These are phyloP conservation scores for Himalopsyche kuldschensis DNA, from an alignment of 2,888 invertebrate genomes.

Conservation along the genomic window DNA sequence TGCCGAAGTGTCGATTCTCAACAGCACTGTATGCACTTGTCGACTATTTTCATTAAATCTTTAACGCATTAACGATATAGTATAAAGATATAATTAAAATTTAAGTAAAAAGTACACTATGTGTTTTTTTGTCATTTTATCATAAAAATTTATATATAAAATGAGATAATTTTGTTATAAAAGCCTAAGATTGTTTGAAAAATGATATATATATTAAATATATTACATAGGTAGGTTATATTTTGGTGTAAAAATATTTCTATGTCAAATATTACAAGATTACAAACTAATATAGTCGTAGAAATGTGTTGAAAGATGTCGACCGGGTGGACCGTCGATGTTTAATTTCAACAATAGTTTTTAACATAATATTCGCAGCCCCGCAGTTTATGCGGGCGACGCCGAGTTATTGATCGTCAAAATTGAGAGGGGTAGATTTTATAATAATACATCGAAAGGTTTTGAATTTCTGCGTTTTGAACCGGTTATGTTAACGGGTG, in stretches of 20 bases:
- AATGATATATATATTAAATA: conserved; percentile 16
- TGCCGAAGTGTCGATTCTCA: neutral
- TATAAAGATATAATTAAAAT: conserved; percentile 2
- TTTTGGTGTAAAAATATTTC: conserved; percentile 39
- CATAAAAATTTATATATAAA: conserved; percentile 9
- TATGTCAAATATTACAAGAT: conserved; percentile 34
- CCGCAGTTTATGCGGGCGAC: neutral
- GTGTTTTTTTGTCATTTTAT: conserved; percentile 4
- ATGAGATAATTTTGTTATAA: conserved; percentile 30
- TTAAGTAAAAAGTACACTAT: conserved; percentile 17
- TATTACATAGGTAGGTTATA: conserved; percentile 34
- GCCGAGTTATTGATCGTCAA: neutral
- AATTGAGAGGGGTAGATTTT: neutral
- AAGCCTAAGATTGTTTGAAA: conserved; percentile 26
- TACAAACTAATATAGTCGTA: conserved; percentile 42
- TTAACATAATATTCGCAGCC: neutral
- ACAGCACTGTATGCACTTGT: neutral
- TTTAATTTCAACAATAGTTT: neutral
- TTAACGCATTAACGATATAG: neutral
- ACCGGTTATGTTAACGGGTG: neutral
- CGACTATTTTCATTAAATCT: neutral
- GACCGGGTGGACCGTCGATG: neutral
- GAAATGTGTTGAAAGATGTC: conserved; percentile 36
- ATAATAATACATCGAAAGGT: neutral
- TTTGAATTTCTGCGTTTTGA: neutral